Conservation (phyloP, 2,797 vertebrate genomes). For the Oreortyx pictus region DNA sequence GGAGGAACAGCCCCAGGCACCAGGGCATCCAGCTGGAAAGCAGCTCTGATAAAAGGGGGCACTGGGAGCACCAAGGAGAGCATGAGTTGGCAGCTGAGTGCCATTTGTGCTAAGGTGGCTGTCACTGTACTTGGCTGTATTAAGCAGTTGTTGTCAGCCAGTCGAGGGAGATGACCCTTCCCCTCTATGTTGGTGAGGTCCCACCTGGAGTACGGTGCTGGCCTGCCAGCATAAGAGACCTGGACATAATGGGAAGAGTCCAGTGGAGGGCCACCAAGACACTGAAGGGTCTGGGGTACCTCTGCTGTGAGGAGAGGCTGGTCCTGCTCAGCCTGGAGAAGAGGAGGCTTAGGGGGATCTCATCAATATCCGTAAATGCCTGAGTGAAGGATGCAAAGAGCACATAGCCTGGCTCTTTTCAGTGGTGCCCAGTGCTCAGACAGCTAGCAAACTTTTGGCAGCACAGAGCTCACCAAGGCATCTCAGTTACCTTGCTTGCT, state of each 20-base stretch:
- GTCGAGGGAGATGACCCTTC: background rate
- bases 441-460: slow-evolving; percentile 1
- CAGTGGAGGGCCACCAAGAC: background rate
- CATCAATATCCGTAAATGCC: background rate
- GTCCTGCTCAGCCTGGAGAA: background rate
- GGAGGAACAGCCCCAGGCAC: background rate
- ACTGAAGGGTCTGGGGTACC: background rate
- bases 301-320: background rate
- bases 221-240: background rate
- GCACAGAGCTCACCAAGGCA: background rate
- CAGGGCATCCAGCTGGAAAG: background rate
- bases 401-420: background rate
- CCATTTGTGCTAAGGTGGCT: background rate
- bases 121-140: background rate
- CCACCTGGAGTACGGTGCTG: background rate
- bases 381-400: background rate
- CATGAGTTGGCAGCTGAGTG: background rate
- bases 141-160: background rate
- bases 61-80: background rate
- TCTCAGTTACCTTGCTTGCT: background rate
- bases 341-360: background rate
- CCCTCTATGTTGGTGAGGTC: background rate
- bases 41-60: background rate
- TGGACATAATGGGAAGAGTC: background rate
- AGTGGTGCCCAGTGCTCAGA: background rate